Percentiles rank a stretch among this genome's conserved stretches.
phyloP scores from a whole-genome alignment of 2,113 vertebrate species.

The Cephalopholis sonnerati region DNA sequence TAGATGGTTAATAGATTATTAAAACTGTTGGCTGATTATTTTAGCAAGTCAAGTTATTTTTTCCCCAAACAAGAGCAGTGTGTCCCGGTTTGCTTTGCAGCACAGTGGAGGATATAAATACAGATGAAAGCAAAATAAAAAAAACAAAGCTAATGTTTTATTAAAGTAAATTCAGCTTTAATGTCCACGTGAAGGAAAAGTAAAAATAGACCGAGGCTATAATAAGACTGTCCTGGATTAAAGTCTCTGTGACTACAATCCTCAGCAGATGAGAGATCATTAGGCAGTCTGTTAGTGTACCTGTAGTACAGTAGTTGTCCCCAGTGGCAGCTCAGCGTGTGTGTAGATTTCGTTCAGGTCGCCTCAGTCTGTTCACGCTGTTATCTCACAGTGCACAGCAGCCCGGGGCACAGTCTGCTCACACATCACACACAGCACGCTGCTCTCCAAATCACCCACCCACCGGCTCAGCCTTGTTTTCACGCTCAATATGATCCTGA shows the following conservation, averaged over 20 bases:
- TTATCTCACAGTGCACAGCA: slow-evolving; percentile 48
- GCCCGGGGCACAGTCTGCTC: slow-evolving; percentile 20
- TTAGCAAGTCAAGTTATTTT: neutral
- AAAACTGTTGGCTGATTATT: neutral
- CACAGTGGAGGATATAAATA: slow-evolving; percentile 3
- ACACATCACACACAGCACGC: slow-evolving; percentile 31
- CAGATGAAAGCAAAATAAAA: slow-evolving; percentile 11
- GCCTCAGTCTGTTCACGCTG: slow-evolving; percentile 17
- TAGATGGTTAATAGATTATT: neutral
- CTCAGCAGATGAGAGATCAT: slow-evolving; percentile 52
- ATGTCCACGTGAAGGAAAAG: neutral
- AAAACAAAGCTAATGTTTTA: slow-evolving; percentile 5
- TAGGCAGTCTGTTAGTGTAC: slow-evolving; percentile 10
- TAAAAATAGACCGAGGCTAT: slow-evolving; percentile 59
- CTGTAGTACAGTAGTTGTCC: slow-evolving; percentile 28
- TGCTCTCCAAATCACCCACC: slow-evolving; percentile 30
- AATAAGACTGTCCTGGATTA: slow-evolving; percentile 65
- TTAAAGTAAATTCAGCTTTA: slow-evolving; percentile 5
- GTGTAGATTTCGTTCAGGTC: neutral
- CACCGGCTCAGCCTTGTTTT: neutral
- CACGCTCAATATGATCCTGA: neutral
- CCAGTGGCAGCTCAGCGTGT: slow-evolving; percentile 25
- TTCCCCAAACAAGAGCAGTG: neutral
- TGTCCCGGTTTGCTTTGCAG: neutral
- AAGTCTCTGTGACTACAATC: slow-evolving; percentile 52